These are phyloP conservation scores for Ctena decussata DNA, from an alignment of 2,888 invertebrate genomes.

Conservation along the genomic window DNA sequence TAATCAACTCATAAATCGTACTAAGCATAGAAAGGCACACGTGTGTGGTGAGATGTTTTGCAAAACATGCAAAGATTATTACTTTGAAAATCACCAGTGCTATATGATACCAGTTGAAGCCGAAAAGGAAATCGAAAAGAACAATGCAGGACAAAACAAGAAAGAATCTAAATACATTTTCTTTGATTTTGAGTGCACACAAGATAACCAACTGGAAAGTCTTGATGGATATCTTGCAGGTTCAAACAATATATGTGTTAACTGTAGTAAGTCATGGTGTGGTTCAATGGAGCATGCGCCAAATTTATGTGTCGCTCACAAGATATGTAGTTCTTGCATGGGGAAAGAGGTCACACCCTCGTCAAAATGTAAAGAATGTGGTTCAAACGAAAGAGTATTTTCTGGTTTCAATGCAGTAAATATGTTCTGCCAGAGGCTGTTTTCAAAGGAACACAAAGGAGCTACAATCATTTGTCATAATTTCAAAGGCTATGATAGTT, in stretches of 20 bases:
- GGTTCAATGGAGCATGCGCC: slow-evolving; percentile 49
- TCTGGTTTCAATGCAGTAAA: slow-evolving; percentile 24
- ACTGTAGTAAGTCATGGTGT: slow-evolving; percentile 54
- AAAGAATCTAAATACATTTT: slow-evolving; percentile 40
- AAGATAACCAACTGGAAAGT: slow-evolving; percentile 34
- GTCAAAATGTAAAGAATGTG: slow-evolving; percentile 40
- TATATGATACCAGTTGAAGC: slow-evolving; percentile 31
- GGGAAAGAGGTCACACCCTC: slow-evolving; percentile 5
- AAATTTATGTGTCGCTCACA: slow-evolving; percentile 56
- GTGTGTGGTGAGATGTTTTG: slow-evolving; percentile 24
- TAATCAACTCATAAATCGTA: slow-evolving; percentile 9
- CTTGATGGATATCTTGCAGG: slow-evolving; percentile 15
- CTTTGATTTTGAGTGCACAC: slow-evolving; percentile 52
- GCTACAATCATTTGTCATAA: slow-evolving; percentile 39
- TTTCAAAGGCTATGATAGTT: slow-evolving; percentile 52
- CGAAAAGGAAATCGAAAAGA: background rate
- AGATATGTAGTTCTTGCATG: slow-evolving; percentile 50
- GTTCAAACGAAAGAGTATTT: slow-evolving; percentile 47
- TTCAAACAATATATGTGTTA: slow-evolving; percentile 23
- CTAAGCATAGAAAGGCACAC: slow-evolving; percentile 13
- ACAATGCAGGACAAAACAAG: background rate
- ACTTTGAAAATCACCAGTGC: slow-evolving; percentile 23
- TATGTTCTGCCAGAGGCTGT: background rate
- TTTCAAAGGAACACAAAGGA: background rate
- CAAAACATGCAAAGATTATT: slow-evolving; percentile 33